Conservation (phyloP, 2,797 vertebrate species). For the Alcedo quadribrachys region DNA sequence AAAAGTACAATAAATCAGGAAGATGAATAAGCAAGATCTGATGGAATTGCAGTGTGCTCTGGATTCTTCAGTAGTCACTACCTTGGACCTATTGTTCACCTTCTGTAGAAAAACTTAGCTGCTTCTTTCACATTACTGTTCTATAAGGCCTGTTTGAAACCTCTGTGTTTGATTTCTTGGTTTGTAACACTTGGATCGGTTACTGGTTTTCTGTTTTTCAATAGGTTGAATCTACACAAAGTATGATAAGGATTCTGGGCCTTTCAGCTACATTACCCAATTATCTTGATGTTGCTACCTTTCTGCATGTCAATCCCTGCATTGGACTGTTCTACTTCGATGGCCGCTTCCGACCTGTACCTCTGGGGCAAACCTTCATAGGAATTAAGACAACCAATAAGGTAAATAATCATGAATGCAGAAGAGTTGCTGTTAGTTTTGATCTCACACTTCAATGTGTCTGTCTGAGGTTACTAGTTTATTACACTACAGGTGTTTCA, state of each 20-base stretch:
- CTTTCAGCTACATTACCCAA: constrained; percentile 97
- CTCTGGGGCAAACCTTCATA: constrained; percentile 94
- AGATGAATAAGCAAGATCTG: constrained; percentile 6
- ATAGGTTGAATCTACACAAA: constrained; percentile 98
- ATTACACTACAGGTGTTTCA: background rate
- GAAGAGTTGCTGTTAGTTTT: background rate
- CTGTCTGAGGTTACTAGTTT: background rate
- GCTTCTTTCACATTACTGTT: background rate
- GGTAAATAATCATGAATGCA: constrained; percentile 74
- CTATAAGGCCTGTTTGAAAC: background rate
- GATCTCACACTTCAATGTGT: background rate
- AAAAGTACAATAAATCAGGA: background rate
- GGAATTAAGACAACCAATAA: constrained; percentile 94
- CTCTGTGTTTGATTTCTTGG: background rate
- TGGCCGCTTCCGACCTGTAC: constrained; percentile 94
- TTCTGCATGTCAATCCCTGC: constrained; percentile 95
- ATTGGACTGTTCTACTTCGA: constrained; percentile 98
- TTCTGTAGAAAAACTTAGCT: background rate
- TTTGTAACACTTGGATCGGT: background rate
- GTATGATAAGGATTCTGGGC: constrained; percentile 98
- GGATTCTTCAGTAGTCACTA: background rate
- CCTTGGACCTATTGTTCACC: background rate
- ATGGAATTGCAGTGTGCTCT: background rate
- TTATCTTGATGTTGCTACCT: constrained; percentile 93
- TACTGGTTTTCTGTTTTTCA: constrained; percentile 5